Evolutionary conservation across 2,113 vertebrate genomes (phyloP).

Genomic region (Antechinus flavipes): DNA sequence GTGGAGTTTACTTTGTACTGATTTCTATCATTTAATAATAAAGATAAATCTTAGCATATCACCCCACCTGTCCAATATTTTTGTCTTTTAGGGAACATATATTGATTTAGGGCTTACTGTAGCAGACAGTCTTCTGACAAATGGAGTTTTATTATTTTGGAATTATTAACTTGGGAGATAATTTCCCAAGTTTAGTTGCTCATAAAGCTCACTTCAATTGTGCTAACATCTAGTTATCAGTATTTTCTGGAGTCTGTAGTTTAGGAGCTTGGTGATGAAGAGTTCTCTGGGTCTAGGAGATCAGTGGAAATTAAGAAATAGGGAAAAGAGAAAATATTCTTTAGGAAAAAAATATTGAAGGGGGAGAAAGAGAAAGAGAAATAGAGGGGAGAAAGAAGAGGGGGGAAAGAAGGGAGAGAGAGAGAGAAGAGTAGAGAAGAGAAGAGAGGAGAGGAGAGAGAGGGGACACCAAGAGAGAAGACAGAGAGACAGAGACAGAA

Average conservation of each 20-base stretch:
- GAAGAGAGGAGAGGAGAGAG: neutral
- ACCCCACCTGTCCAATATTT: neutral
- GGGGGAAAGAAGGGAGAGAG: neutral
- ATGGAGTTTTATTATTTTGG: neutral
- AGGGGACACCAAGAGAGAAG: neutral
- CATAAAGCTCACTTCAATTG: neutral
- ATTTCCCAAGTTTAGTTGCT: neutral
- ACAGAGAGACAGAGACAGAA: neutral
- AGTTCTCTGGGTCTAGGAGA: neutral
- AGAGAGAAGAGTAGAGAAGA: neutral
- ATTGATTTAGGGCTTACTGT: neutral
- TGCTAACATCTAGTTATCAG: neutral
- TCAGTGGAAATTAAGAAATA: neutral
- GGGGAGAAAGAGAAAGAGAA: no score
- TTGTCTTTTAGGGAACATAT: neutral
- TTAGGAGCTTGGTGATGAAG: neutral
- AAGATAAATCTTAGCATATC: neutral
- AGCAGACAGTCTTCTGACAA: neutral
- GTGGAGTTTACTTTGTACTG: neutral
- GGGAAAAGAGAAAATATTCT: neutral
- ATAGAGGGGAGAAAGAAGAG: no score
- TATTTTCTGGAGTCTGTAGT: neutral
- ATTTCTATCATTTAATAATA: neutral
- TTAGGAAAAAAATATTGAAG: neutral
- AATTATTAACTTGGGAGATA: conserved; percentile 7